A percentile compares a stretch with the other conserved stretches of the same genome.
These are phyloP conservation scores for Brenthis hecate DNA, from an alignment of 2,888 invertebrate species.

Conservation along the genomic window DNA sequence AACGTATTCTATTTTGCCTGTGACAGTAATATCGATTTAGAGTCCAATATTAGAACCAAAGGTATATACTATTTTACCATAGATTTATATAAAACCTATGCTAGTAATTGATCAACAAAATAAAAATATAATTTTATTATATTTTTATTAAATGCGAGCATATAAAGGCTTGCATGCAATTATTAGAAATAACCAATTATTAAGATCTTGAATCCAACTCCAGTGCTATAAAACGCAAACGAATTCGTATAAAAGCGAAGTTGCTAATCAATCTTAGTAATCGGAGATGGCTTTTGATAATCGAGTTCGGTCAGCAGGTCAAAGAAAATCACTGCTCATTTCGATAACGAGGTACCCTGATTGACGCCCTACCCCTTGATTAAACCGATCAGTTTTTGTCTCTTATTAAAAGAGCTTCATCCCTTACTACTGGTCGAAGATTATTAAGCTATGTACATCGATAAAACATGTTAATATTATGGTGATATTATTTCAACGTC, in stretches of 20 bases:
- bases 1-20: constrained; percentile 54
- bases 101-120: too few species aligned
- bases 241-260: constrained; percentile 37
- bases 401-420: constrained; percentile 70
- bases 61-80: constrained; percentile 15
- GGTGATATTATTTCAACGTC: constrained; percentile 34
- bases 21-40: constrained; percentile 34
- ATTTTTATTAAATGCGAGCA: not conserved
- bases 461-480: constrained; percentile 24
- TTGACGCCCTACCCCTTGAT: constrained; percentile 73
- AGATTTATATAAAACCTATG: not conserved
- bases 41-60: constrained; percentile 23
- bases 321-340: constrained; percentile 75
- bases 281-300: constrained; percentile 52
- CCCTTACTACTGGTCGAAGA: constrained; percentile 57
- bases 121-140: not conserved
- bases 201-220: not conserved
- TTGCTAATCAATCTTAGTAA: constrained; percentile 48
- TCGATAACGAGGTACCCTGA: constrained; percentile 73
- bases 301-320: constrained; percentile 68
- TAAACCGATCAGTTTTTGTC: constrained; percentile 77
- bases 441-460: constrained; percentile 45
- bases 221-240: constrained; percentile 1
- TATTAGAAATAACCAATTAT: not conserved
- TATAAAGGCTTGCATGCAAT: not conserved